A percentile compares a stretch with the other conserved stretches of the same genome.
phyloP scores from a whole-genome alignment of 2,888 invertebrate species.

The Hyppa rectilinea region DNA sequence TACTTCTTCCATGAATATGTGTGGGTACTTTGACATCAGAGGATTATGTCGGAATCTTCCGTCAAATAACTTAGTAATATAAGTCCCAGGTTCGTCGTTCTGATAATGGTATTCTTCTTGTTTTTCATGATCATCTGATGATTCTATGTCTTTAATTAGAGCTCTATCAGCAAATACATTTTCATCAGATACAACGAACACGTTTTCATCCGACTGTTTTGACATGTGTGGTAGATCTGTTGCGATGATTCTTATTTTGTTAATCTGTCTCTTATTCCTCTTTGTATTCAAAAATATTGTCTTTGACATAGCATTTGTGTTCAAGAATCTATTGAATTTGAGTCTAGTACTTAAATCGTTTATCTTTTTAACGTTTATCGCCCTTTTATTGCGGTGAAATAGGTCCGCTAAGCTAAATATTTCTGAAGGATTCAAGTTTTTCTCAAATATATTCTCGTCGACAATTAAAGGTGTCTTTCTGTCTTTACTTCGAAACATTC shows the following conservation, averaged over 20 bases:
- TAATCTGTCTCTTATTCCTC: slow-evolving; percentile 80
- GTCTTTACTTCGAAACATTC: slow-evolving; percentile 8
- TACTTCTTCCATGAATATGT: slow-evolving; percentile 80
- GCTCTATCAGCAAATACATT: slow-evolving; percentile 79
- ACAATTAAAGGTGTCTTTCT: slow-evolving; percentile 61
- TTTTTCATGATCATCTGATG: slow-evolving; percentile 61
- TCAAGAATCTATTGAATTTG: slow-evolving; percentile 76
- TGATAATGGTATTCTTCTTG: slow-evolving; percentile 67
- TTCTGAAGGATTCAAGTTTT: slow-evolving; percentile 77
- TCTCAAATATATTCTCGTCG: slow-evolving; percentile 73
- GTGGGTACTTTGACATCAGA: slow-evolving; percentile 84
- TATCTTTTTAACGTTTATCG: slow-evolving; percentile 73
- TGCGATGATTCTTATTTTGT: slow-evolving; percentile 81
- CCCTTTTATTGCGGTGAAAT: slow-evolving; percentile 77
- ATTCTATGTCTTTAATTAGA: slow-evolving; percentile 72
- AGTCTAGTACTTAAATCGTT: slow-evolving; percentile 76
- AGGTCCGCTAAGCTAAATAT: slow-evolving; percentile 75
- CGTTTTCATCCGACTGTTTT: slow-evolving; percentile 76
- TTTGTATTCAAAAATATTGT: slow-evolving; percentile 76
- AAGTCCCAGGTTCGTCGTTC: slow-evolving; percentile 61
- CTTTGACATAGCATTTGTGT: slow-evolving; percentile 77
- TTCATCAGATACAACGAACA: slow-evolving; percentile 79
- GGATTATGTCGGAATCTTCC: slow-evolving; percentile 72
- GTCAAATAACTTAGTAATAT: slow-evolving; percentile 65
- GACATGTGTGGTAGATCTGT: slow-evolving; percentile 69